Evolutionary conservation across 2,888 invertebrate species (phyloP).

Genomic region (Tridacna crocea): DNA sequence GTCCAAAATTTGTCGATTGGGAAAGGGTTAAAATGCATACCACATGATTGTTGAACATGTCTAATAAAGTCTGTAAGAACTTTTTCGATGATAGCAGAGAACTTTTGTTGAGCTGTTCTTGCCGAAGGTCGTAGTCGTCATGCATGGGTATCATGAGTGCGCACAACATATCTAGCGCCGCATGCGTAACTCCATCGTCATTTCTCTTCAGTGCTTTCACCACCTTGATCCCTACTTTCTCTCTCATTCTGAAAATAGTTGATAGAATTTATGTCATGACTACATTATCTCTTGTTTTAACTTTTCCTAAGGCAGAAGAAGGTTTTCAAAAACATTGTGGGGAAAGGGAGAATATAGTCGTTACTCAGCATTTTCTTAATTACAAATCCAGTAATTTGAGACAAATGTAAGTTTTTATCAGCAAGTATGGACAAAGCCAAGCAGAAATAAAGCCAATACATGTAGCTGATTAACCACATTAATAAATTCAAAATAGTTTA

Average conservation of each 20-base stretch:
- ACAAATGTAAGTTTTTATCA: too few relatives aligned
- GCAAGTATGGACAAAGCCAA: too few relatives aligned
- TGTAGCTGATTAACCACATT: too few relatives aligned
- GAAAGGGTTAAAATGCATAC: slow-evolving; percentile 85
- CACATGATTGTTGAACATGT: slow-evolving; percentile 97
- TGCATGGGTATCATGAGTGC: slow-evolving; percentile 98
- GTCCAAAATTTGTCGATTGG: neutral
- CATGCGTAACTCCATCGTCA: slow-evolving; percentile 95
- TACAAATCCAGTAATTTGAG: too few relatives aligned
- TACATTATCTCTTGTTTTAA: neutral
- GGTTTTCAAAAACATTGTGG: too few relatives aligned
- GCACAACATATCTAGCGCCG: slow-evolving; percentile 98
- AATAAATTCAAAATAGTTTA: too few relatives aligned
- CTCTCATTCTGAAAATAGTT: slow-evolving; percentile 91
- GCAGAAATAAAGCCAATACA: too few relatives aligned
- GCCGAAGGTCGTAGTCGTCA: slow-evolving; percentile 96
- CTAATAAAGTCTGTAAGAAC: slow-evolving; percentile 96
- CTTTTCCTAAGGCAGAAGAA: neutral
- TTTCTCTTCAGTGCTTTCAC: slow-evolving; percentile 94
- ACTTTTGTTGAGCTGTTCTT: slow-evolving; percentile 99
- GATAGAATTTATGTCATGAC: neutral
- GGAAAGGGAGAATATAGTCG: too few relatives aligned
- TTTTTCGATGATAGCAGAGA: slow-evolving; percentile 95
- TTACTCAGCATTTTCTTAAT: too few relatives aligned
- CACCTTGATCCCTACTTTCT: slow-evolving; percentile 96